These are phyloP conservation scores for Bruchidius siliquastri DNA, from an alignment of 2,888 invertebrate genomes.

Conservation along the genomic window DNA sequence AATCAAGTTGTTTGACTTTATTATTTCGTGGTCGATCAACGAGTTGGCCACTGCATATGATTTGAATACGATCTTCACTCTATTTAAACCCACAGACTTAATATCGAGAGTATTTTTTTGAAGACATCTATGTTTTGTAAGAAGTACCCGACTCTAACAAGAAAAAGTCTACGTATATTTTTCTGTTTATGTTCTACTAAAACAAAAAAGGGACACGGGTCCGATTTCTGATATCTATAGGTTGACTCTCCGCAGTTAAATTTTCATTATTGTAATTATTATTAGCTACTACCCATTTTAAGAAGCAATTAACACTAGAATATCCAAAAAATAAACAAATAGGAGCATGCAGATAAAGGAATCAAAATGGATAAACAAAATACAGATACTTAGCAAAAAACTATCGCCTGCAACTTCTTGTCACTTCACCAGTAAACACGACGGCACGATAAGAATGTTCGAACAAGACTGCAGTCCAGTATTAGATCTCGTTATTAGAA, in stretches of 20 bases:
- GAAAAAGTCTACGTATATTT: slow-evolving; percentile 2
- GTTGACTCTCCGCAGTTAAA: too few relatives aligned
- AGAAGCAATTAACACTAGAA: not conserved
- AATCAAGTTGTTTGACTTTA: not conserved
- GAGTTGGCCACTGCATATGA: not conserved
- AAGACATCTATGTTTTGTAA: not conserved
- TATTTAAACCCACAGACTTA: not conserved
- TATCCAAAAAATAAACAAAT: too few relatives aligned
- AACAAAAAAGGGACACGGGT: not conserved
- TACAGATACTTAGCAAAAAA: not conserved
- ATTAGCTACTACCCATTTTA: not conserved
- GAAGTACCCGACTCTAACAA: not conserved
- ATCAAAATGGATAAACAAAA: not conserved
- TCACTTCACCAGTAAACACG: not conserved
- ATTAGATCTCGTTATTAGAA: too few relatives aligned
- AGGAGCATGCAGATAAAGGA: not conserved
- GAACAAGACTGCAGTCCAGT: not conserved
- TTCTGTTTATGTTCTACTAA: not conserved
- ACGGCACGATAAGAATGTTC: not conserved
- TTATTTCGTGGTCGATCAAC: not conserved
- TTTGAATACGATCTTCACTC: not conserved
- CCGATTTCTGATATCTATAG: not conserved
- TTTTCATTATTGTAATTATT: not conserved
- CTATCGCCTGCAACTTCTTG: not conserved
- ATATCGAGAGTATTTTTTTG: slow-evolving; percentile 3